Base-by-base conservation (phyloP, 35 echinoderm and acorn worm species). In the Hemicentrotus pulcherrimus region DNA sequence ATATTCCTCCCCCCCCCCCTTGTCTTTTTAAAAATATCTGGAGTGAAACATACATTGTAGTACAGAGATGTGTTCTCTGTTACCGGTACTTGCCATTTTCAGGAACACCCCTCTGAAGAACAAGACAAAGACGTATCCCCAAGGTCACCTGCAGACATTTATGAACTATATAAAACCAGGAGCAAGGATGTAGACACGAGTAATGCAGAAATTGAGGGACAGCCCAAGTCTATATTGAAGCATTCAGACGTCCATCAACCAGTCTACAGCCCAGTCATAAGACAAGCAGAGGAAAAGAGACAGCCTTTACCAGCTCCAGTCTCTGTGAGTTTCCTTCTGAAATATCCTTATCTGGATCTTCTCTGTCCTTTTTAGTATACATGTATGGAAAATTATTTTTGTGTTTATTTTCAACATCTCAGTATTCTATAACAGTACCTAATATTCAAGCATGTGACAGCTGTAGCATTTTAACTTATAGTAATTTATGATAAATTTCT, bases 101-200 rank as follows among this genome's bases (percentile, higher is more conserved):
- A 93, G 91, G 91, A 93, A 24, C 91, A 47, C 19, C 91, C 19
- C 11, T 31, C 30, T 24, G 46, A 48, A 35, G 28, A 96, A 94
- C 18, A 94, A 46, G 86, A 41, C 46, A 88, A 88, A 59, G 94
- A 88, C 24, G 55, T 6, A 2, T 86, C 94, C 6, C 48, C 87
- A 59, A 46, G 35, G 32, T 94, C 94, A 9, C 96, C 96, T 35
- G 96, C 86, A 30, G 96, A 96, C 45, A 96, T 96, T 86, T 96
- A 96, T 86, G 94, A 96, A 15, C 94, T 94, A 32, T 96, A 95
- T 48, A 14, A 60, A 19, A 24, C 96, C 24, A 47, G 31, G 61
- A 31, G 31, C 30, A 32, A 19, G 88, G 86, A 46, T 58, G 50
- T 5, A 30, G 88, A 45, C 50, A 32, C 45, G 71, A 86, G 12